Evolutionary conservation across 2,113 vertebrate genomes (phyloP), one percentile per base, ranked within the genome.

Genomic region (Centrocercus urophasianus): DNA sequence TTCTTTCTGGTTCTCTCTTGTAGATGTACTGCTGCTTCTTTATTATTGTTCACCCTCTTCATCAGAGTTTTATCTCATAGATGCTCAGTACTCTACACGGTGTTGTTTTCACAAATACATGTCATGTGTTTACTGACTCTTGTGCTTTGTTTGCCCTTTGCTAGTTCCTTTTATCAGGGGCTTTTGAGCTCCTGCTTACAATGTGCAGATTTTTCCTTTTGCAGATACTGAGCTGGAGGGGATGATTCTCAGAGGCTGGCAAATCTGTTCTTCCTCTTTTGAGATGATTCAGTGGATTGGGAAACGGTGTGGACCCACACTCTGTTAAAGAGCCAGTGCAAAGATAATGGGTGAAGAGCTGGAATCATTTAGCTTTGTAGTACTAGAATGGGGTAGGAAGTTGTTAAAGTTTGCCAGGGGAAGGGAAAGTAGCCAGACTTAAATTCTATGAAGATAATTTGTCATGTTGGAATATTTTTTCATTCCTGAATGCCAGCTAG

Each of bases 31-130:
- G 34, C 10, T 61, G 75, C 63, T 82, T 89, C 48, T 92, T 85
- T 81, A 34, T 40, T 86, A n/a, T 79, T 69, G 27, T 73, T 89
- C 32, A 17, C 19, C 42, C 90, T 65, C 36, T 91, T 89, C 45
- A 63, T 50, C 45, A 73, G 61, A 13, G 36, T 89, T 89, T 92
- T 92, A 86, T 96, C 87, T 96, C 89, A 87, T 81, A 89, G 74
- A 50, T 87, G 74, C 22, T 67, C 17, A 80, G 63, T 76, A 36
- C 84, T 89, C 63, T 38, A 13, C 59, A 80, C 30, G 47, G 63
- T 82, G 50, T 50, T 93, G 30, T 89, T 94, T 87, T 89, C 78
- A 73, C 54, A 76, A 69, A 65, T 32, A 28, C n/a, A 5, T 6
- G 8, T 82, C 83, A 78, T 1, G 1, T 89, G 43, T 88, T 64